Evolutionary conservation across 2,113 vertebrate species (phyloP).

Genomic region (Nibea albiflora): DNA sequence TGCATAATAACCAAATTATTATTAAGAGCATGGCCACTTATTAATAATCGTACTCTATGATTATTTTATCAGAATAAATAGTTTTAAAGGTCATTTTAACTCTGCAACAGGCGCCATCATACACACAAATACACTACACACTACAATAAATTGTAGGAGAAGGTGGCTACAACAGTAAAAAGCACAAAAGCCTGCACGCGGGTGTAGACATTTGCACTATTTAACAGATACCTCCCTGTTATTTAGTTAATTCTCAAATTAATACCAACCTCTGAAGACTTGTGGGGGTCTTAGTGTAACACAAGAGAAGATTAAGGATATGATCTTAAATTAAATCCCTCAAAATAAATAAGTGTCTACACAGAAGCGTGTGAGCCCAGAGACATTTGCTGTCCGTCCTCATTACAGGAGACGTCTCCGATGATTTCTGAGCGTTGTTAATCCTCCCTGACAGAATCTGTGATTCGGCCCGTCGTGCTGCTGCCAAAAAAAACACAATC

Average conservation of each 20-base stretch:
- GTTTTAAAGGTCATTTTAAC: not conserved
- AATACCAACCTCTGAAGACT: not conserved
- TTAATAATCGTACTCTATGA: not conserved
- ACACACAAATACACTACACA: too few species aligned
- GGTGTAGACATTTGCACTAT: constrained; percentile 2
- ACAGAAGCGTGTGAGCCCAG: constrained; percentile 33
- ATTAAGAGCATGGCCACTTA: not conserved
- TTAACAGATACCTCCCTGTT: not conserved
- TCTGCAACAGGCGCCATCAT: not conserved
- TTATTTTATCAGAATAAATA: not conserved
- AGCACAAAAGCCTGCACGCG: not conserved
- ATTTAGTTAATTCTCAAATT: constrained; percentile 23
- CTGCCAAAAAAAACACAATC: constrained; percentile 71
- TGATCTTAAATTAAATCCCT: constrained; percentile 4
- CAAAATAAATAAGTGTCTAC: constrained; percentile 1
- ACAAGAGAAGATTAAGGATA: constrained; percentile 24
- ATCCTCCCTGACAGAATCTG: constrained; percentile 63
- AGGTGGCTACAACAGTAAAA: not conserved
- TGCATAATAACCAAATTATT: not conserved
- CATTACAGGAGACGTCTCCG: constrained; percentile 34
- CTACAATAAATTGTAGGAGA: not conserved
- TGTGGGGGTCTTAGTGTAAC: constrained; percentile 11
- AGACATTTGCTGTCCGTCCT: constrained; percentile 3
- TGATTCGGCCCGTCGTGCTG: not conserved
- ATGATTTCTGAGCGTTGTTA: constrained; percentile 43